Evolutionary conservation across 2,797 vertebrate species (phyloP), one percentile per base, ranked within the genome.

Genomic region (Columba guinea): DNA sequence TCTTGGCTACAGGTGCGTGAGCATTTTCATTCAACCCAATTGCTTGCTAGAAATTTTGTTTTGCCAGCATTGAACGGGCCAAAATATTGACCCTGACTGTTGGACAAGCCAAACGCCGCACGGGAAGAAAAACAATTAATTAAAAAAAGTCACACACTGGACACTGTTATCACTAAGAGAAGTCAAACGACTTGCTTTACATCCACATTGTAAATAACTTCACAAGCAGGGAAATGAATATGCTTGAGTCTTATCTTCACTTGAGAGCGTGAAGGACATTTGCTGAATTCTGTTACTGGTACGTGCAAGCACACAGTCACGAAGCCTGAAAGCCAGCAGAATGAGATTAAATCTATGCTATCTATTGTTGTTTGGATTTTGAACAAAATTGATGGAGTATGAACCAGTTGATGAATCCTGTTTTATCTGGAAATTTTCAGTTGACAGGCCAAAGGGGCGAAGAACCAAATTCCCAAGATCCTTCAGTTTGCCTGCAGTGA

Each of bases 371-470:
- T 98, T 98, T 39, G 98, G 98, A 94, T 98, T 98, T 97, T 99
- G 99, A 93, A 99, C 98, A 90, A 99, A 99, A 95, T 99, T 99
- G 97, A 99, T 96, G 30, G 99, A 99, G 95, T 99, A 99, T 23
- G 99, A 99, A 37, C 99, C 99, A 10, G 98, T 98, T 70, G 97
- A 94, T 5, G 98, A 65, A 96, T 99, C 99, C 96, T 99, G 99
- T 94, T 99, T 99, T 96, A 99, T 97, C 98, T 99, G 99, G 97
- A 99, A 99, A 97, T 99, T 99, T 96, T 98, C 98, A 63, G 99
- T 99, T n/a, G 99, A 99, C 71, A 99, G 98, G 88, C 99, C 99
- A 59, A 99, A 99, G 13, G 99, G 99, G 51, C 99, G 98, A 75
- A 99, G 98, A 92, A 99, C 97, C 98, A 99, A 96, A 97, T 99